Evolutionary conservation across 2,113 vertebrate species (phyloP).

Genomic region (Datnioides undecimradiatus): DNA sequence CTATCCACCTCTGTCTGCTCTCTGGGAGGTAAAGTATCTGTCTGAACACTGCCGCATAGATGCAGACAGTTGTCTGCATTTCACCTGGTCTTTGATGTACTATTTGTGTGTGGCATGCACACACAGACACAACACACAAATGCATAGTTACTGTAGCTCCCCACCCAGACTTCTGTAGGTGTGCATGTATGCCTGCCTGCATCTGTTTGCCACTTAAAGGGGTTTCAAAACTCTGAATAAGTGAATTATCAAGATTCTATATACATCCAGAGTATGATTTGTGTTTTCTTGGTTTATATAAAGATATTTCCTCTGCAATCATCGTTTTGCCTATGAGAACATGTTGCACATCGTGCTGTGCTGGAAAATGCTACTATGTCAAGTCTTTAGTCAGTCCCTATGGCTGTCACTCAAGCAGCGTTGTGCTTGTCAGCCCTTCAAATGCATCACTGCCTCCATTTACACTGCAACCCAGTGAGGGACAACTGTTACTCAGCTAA

Average conservation of each 20-base stretch:
- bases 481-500: slow-evolving; percentile 13
- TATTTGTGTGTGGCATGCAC: slow-evolving; percentile 34
- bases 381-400: slow-evolving; percentile 48
- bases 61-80: slow-evolving; percentile 45
- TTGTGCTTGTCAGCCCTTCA: slow-evolving; percentile 43
- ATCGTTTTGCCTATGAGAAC: not conserved
- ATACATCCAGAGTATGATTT: not conserved
- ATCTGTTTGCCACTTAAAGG: slow-evolving; percentile 14
- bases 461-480: slow-evolving; percentile 12
- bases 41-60: slow-evolving; percentile 34
- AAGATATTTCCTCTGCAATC: not conserved
- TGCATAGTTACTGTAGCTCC: slow-evolving; percentile 13
- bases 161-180: slow-evolving; percentile 30
- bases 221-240: too few species aligned
- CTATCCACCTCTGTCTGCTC: slow-evolving; percentile 49
- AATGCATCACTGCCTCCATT: slow-evolving; percentile 48
- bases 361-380: slow-evolving; percentile 20
- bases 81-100: slow-evolving; percentile 62
- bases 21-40: slow-evolving; percentile 65
- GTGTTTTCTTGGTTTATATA: not conserved
- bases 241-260: not conserved
- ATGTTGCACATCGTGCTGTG: slow-evolving; percentile 3
- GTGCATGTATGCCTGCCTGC: not conserved
- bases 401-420: slow-evolving; percentile 61
- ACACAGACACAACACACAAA: slow-evolving; percentile 4